A percentile compares a stretch with the other conserved stretches of the same genome.
phyloP scores from a whole-genome alignment of 1,140 invertebrate species.

The Scaptomyza graminum region DNA sequence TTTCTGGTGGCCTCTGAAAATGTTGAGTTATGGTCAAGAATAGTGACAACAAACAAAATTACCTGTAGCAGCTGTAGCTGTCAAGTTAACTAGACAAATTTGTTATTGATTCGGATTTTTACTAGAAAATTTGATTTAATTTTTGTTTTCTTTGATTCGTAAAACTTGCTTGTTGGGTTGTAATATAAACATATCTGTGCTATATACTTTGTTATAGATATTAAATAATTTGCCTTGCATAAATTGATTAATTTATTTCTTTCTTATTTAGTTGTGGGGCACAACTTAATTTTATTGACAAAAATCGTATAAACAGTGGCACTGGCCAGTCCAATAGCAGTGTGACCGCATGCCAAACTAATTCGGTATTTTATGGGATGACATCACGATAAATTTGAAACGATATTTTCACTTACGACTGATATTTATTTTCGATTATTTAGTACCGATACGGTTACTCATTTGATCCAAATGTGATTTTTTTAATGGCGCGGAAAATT shows the following conservation, averaged over 20 bases:
- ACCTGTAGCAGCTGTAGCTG: conserved; percentile 29
- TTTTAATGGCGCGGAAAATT: conserved; percentile 46
- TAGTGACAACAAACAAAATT: conserved; percentile 19
- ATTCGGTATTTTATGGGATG: conserved; percentile 38
- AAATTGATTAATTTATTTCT: conserved; percentile 3
- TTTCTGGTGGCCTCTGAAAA: conserved; percentile 28
- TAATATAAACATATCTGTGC: conserved; percentile 29
- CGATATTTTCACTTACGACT: not conserved
- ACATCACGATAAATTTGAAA: conserved; percentile 23
- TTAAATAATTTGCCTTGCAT: not conserved
- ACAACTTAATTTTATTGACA: conserved; percentile 27
- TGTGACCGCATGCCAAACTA: conserved; percentile 11
- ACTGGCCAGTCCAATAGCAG: conserved; percentile 18
- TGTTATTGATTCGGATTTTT: conserved; percentile 20
- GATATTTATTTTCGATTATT: conserved; percentile 35
- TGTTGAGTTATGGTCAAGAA: conserved; percentile 11
- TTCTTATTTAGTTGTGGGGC: not conserved
- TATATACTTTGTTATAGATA: not conserved
- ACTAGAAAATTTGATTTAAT: conserved; percentile 13
- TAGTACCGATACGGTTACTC: conserved; percentile 30
- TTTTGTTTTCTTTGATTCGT: conserved; percentile 30
- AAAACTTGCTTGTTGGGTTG: conserved; percentile 31
- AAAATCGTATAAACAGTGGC: conserved; percentile 43
- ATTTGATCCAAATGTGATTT: conserved; percentile 7
- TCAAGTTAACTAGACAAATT: conserved; percentile 20